Evolutionary conservation across 2,113 vertebrate genomes (phyloP).

Genomic region (Pterophyllum scalare): DNA sequence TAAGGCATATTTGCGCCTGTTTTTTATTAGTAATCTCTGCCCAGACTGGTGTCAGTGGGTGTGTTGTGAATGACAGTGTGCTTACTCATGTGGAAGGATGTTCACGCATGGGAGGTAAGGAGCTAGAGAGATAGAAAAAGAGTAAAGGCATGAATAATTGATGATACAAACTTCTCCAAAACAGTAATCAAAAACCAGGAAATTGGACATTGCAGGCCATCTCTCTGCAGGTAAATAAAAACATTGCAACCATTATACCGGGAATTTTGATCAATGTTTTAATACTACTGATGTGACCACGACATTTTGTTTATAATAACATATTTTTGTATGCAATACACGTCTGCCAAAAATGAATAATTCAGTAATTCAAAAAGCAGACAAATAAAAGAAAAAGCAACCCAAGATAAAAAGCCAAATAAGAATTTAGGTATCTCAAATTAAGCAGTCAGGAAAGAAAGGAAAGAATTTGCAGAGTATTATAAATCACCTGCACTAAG

Average conservation of each 20-base stretch:
- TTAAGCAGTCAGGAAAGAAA: background rate
- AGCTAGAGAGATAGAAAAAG: conserved; percentile 36
- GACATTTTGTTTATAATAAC: conserved; percentile 26
- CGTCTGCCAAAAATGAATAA: conserved; percentile 39
- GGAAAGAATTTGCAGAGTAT: background rate
- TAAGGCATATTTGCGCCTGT: conserved; percentile 57
- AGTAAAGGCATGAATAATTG: conserved; percentile 66
- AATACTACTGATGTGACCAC: conserved; percentile 20
- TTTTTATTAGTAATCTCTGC: conserved; percentile 58
- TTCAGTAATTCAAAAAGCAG: conserved; percentile 23
- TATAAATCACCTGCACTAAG: background rate
- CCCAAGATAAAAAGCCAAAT: background rate
- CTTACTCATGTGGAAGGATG: conserved; percentile 70
- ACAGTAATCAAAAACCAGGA: conserved; percentile 53
- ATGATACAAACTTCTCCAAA: conserved; percentile 62
- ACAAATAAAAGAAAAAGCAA: background rate
- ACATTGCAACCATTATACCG: conserved; percentile 7
- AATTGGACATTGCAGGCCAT: conserved; percentile 12
- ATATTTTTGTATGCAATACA: conserved; percentile 21
- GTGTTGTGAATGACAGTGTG: conserved; percentile 70
- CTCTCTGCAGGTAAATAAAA: conserved; percentile 25
- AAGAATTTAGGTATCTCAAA: background rate
- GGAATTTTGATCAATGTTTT: conserved; percentile 43
- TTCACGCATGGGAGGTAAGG: conserved; percentile 57
- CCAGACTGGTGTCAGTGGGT: conserved; percentile 36